These are phyloP conservation scores for Eulemur macaco DNA, from an alignment of 2,113 vertebrate species.

Conservation along the genomic window DNA sequence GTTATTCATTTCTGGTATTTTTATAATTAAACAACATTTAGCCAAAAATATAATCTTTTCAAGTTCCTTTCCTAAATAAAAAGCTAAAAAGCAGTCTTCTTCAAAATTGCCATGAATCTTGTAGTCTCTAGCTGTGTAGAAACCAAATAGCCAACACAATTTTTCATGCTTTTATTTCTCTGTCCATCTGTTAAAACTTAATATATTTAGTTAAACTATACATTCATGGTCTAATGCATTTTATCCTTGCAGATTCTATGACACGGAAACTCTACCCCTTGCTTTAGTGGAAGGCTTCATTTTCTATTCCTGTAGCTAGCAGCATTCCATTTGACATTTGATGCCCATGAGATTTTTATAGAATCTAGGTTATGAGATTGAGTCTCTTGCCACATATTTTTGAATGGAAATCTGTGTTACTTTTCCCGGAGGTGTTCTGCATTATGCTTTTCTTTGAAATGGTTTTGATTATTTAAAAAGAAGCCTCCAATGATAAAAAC, in stretches of 20 bases:
- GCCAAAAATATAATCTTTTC: not conserved
- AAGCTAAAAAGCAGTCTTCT: not conserved
- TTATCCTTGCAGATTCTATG: constrained; percentile 41
- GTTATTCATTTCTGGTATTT: not conserved
- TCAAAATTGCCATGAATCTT: not conserved
- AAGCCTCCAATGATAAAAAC: not conserved
- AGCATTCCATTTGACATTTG: constrained; percentile 69
- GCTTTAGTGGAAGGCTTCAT: not conserved
- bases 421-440: constrained; percentile 10
- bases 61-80: constrained; percentile 10
- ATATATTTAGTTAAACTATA: not conserved
- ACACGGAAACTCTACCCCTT: constrained; percentile 44
- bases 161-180: constrained; percentile 45
- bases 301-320: constrained; percentile 52
- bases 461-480: constrained; percentile 55
- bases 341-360: constrained; percentile 69
- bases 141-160: not conserved
- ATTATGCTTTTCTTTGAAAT: constrained; percentile 36
- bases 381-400: constrained; percentile 50
- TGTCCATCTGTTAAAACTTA: constrained; percentile 43
- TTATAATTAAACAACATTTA: not conserved
- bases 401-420: constrained; percentile 31
- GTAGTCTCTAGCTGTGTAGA: not conserved
- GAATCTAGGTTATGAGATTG: constrained; percentile 61
- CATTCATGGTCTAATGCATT: constrained; percentile 17